Conservation (phyloP, 2,113 vertebrate genomes). For the Pomatostomus ruficeps region DNA sequence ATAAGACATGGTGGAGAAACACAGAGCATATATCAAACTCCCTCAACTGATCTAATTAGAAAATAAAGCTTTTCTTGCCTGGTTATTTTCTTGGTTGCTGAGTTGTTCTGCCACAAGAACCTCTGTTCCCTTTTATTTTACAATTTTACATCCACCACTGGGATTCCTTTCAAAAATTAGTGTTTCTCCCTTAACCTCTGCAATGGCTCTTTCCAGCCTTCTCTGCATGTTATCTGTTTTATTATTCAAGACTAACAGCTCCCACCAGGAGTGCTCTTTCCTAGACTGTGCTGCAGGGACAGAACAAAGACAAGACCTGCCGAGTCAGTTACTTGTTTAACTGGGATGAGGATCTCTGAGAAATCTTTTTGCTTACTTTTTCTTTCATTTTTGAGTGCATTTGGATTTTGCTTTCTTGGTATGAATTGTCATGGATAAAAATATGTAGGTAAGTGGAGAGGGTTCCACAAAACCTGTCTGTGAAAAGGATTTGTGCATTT, state of each 20-base stretch:
- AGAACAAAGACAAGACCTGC: slow-evolving; percentile 17
- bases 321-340: slow-evolving; percentile 37
- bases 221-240: slow-evolving; percentile 59
- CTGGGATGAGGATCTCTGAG: not conserved
- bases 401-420: not conserved
- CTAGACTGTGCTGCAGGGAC: not conserved
- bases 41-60: not conserved
- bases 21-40: not conserved
- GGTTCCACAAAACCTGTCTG: not conserved
- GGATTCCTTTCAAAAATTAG: slow-evolving; percentile 16
- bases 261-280: slow-evolving; percentile 18
- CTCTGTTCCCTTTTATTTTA: not conserved
- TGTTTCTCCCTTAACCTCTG: slow-evolving; percentile 5
- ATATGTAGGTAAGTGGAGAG: not conserved
- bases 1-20: not conserved
- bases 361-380: slow-evolving; percentile 16
- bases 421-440: not conserved
- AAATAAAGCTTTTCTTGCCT: not conserved
- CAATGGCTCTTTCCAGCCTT: slow-evolving; percentile 28
- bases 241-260: slow-evolving; percentile 53
- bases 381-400: not conserved
- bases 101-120: not conserved
- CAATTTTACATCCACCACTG: not conserved
- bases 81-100: not conserved
- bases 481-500: not conserved